Evolutionary conservation across 2,888 invertebrate species (phyloP).

Genomic region (Siphonodentalium dalli): DNA sequence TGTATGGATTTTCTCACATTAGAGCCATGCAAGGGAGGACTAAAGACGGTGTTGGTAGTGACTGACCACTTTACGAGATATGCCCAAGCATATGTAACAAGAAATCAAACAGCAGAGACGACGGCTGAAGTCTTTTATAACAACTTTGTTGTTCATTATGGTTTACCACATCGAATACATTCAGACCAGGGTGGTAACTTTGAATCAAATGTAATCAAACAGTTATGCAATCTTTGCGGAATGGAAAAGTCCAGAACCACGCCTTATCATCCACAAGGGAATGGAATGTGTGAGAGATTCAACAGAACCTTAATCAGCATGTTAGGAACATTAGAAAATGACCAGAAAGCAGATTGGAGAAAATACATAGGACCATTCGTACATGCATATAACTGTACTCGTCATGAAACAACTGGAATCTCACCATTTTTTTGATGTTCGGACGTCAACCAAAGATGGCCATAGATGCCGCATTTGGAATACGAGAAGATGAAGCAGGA

Average conservation of each 20-base stretch:
- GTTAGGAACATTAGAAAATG: conserved; percentile 4
- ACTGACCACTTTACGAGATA: conserved; percentile 17
- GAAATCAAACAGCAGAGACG: conserved; percentile 19
- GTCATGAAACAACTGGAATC: conserved; percentile 7
- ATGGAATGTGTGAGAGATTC: conserved; percentile 4
- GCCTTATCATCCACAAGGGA: conserved; percentile 1
- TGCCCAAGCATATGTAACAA: conserved; percentile 10
- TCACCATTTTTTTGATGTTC: too few relatives aligned
- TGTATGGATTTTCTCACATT: not conserved
- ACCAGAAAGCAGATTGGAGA: conserved; percentile 10
- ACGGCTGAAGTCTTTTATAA: conserved; percentile 21
- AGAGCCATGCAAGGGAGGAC: not conserved
- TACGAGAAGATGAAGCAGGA: too few relatives aligned
- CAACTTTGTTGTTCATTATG: conserved; percentile 16
- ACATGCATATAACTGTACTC: conserved; percentile 15
- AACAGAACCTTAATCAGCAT: conserved; percentile 11
- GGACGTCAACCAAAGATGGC: too few relatives aligned
- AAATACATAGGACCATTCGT: conserved; percentile 4
- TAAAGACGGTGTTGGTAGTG: conserved; percentile 5
- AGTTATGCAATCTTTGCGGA: conserved; percentile 4
- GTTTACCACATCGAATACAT: conserved; percentile 9
- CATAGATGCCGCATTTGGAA: too few relatives aligned
- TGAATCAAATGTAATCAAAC: conserved; percentile 6
- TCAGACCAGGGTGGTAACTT: conserved; percentile 11
- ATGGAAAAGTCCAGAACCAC: conserved; percentile 10